Evolutionary conservation across 1,140 invertebrate species (phyloP).

Genomic region (Drosophila ananassae): DNA sequence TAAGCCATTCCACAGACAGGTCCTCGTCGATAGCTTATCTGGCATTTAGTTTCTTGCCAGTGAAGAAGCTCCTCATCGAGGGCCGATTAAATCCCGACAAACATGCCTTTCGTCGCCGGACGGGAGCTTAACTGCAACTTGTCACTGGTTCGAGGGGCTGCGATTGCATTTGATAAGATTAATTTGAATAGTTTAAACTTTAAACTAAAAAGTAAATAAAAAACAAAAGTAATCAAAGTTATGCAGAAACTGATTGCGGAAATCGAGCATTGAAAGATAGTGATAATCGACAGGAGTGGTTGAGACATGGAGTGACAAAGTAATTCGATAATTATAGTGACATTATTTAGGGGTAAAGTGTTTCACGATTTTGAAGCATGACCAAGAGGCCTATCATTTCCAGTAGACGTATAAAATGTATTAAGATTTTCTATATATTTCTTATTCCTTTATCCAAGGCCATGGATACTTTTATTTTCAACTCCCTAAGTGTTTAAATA

Average conservation of each 20-base stretch:
- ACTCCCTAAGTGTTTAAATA: slow-evolving; percentile 21
- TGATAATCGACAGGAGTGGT: not conserved
- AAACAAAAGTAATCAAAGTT: slow-evolving; percentile 20
- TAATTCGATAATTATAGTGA: not conserved
- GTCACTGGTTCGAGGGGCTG: slow-evolving; percentile 12
- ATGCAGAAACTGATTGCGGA: slow-evolving; percentile 16
- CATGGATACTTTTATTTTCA: not conserved
- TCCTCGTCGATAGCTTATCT: slow-evolving; percentile 49
- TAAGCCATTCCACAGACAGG: slow-evolving; percentile 2
- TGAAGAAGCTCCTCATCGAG: slow-evolving; percentile 8
- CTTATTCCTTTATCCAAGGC: not conserved
- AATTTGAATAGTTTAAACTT: slow-evolving; percentile 13
- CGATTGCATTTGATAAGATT: slow-evolving; percentile 26
- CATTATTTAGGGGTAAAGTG: not conserved
- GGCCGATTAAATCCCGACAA: slow-evolving; percentile 11
- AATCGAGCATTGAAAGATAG: slow-evolving; percentile 2
- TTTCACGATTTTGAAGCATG: not conserved
- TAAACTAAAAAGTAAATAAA: slow-evolving; percentile 2
- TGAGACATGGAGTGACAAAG: not conserved
- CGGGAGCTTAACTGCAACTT: slow-evolving; percentile 45
- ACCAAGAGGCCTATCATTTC: too few species aligned
- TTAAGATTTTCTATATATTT: not conserved
- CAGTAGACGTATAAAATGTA: not conserved
- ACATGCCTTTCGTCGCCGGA: slow-evolving; percentile 16
- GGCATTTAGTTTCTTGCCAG: not conserved